Evolutionary conservation across 2,113 vertebrate genomes (phyloP).

Genomic region (Myrmophylax atrothorax): DNA sequence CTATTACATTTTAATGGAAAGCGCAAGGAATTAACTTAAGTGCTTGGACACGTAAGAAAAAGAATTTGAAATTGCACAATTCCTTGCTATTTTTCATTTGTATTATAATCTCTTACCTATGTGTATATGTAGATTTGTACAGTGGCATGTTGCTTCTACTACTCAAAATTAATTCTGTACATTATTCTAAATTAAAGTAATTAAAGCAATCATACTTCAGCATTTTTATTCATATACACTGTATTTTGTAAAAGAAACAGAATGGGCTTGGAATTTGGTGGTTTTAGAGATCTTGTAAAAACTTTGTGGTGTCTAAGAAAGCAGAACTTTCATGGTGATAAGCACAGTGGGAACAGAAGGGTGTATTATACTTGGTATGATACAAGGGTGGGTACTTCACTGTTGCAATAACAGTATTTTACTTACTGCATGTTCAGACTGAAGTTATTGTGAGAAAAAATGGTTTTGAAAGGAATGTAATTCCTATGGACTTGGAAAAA

Average conservation of each 20-base stretch:
- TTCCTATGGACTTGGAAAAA: background rate
- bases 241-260: background rate
- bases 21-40: background rate
- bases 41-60: background rate
- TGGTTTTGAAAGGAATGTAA: background rate
- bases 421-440: background rate
- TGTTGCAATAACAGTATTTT: background rate
- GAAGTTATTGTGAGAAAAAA: background rate
- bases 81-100: background rate
- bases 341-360: background rate
- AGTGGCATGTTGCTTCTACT: background rate
- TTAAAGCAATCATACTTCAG: background rate
- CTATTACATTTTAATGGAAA: background rate
- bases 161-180: background rate
- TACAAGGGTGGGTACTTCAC: background rate
- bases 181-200: background rate
- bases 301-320: background rate
- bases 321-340: background rate
- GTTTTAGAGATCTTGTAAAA: background rate
- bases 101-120: background rate
- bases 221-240: background rate
- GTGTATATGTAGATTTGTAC: background rate
- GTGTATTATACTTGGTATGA: background rate
- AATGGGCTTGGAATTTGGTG: background rate
- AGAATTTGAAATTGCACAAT: background rate